Conservation (phyloP, 2,888 invertebrate species). For the Ischnura elegans region DNA sequence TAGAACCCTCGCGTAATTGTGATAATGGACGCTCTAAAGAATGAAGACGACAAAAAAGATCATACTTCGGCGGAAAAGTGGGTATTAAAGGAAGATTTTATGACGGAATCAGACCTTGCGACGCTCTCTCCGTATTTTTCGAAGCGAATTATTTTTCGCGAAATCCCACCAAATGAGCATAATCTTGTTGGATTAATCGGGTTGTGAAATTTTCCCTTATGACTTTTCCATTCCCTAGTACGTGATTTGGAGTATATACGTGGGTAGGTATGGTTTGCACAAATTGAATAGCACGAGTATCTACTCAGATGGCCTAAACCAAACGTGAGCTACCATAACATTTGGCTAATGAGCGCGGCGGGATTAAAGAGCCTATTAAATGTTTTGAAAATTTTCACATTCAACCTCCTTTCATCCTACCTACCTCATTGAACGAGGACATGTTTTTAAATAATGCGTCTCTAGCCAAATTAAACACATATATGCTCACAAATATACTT, state of each 20-base stretch:
- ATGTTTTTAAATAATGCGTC: background rate
- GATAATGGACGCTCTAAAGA: background rate
- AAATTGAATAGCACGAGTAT: too few relatives aligned
- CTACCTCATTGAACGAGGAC: background rate
- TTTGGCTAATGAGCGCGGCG: constrained; percentile 35
- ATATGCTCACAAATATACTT: background rate
- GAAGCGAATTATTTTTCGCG: constrained; percentile 44
- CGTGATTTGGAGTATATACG: background rate
- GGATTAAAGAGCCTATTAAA: background rate
- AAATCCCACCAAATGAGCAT: background rate
- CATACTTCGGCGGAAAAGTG: background rate
- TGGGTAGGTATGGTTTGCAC: background rate
- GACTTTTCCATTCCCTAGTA: background rate
- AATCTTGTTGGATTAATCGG: background rate
- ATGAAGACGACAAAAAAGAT: background rate
- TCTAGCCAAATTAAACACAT: background rate
- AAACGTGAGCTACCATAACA: background rate
- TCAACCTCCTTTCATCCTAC: background rate
- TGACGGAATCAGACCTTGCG: background rate
- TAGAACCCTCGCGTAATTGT: background rate
- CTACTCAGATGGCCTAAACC: background rate
- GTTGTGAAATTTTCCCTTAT: background rate
- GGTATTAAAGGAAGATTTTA: background rate
- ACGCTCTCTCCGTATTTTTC: background rate
- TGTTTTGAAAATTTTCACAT: background rate